Evolutionary conservation across 1,140 invertebrate genomes (phyloP).

Genomic region (Drosophila takahashii): DNA sequence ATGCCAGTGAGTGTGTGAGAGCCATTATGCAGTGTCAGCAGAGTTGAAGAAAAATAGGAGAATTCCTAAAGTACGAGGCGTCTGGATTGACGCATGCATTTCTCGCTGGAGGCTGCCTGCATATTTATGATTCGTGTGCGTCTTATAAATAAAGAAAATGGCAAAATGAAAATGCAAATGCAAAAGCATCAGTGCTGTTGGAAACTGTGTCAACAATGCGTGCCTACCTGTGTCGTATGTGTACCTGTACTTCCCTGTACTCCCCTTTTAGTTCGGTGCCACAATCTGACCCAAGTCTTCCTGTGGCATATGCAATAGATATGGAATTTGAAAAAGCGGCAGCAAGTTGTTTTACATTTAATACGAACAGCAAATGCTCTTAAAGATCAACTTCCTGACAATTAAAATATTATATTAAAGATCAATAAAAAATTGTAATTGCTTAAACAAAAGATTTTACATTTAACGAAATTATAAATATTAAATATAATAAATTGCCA

Average conservation of each 20-base stretch:
- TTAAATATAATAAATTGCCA: no score
- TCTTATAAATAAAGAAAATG: constrained; percentile 69
- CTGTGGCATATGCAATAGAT: neutral
- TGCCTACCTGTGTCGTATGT: constrained; percentile 35
- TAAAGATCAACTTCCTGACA: no score
- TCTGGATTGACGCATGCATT: constrained; percentile 60
- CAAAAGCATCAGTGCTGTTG: constrained; percentile 25
- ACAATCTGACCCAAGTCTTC: constrained; percentile 1
- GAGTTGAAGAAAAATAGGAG: constrained; percentile 17
- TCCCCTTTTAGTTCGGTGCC: no score
- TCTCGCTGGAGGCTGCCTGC: constrained; percentile 47
- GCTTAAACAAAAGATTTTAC: no score
- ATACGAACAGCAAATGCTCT: neutral
- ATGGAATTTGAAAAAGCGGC: neutral
- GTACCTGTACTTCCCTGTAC: neutral
- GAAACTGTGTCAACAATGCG: constrained; percentile 77
- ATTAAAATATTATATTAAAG: neutral
- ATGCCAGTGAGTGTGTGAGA: neutral
- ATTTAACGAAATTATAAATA: no score
- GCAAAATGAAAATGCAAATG: constrained; percentile 46
- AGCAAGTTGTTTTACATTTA: neutral
- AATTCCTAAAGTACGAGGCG: constrained; percentile 40
- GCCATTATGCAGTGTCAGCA: constrained; percentile 52
- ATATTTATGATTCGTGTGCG: constrained; percentile 72
- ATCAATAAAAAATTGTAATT: neutral